Evolutionary conservation across 2,113 vertebrate species (phyloP), one percentile per base, ranked within the genome.

Genomic region (Athene cunicularia): DNA sequence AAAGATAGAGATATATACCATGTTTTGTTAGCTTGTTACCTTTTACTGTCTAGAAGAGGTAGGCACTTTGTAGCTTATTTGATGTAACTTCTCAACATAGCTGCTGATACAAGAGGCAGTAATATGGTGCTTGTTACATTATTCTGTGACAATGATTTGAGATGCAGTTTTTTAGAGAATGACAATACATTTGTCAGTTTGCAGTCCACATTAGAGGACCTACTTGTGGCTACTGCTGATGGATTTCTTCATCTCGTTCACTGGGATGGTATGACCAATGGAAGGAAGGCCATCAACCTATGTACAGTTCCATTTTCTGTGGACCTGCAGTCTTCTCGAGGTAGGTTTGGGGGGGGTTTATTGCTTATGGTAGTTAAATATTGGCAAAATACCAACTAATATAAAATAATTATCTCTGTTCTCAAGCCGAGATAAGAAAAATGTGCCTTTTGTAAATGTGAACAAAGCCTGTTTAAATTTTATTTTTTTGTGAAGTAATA

Each of bases 261-360:
- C 95, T 99, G 99, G 99, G 99, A 99, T 85, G 99, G 99, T 15
- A 98, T 99, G 97, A 99, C 98, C 93, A 99, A 99, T 80, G 99
- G 99, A 84, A 99, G 98, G 86, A 99, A 99, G 97, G 98, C 99
- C 76, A 99, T 99, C 96, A 99, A 99, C 97, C 98, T 99, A 23
- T 99, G 99, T 73, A 99, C 99, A 39, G 98, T 99, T 94, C 99
- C 99, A 10, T 99, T 99, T 98, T 99, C 99, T 33, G 98, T 99
- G 79, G 99, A 99, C 91, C 98, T 99, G 28, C 99, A 99, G 96
- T 99, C 99, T 85, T 99, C 99, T 72, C 98, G 99, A 98, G 99
- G 99, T 99, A 95, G 95, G 60, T 96, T 49, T 87, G n/a, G 35
- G 16, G 2, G 2, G 0, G 39, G n/a, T 76, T n/a, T 67, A 8